Percentiles rank a stretch among this genome's conserved stretches.
Evolutionary conservation across 2,797 vertebrate species (phyloP).

Genomic region (Gobionotothen gibberifrons): DNA sequence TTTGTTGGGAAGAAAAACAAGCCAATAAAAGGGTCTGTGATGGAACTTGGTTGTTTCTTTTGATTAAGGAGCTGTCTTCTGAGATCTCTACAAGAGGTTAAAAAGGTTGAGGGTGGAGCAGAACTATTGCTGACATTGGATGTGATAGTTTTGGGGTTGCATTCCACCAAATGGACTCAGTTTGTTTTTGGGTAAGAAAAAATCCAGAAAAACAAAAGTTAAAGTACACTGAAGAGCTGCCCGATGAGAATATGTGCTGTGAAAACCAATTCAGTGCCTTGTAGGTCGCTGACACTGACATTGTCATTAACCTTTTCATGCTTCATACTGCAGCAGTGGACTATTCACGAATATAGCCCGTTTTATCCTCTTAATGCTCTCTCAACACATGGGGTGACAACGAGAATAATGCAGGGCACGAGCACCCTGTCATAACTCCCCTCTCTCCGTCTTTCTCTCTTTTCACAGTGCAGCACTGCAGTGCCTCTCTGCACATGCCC

Average conservation of each 20-base stretch:
- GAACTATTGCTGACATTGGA: not conserved
- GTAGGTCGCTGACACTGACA: slow-evolving; percentile 38
- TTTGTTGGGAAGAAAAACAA: slow-evolving; percentile 22
- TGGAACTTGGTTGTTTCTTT: slow-evolving; percentile 33
- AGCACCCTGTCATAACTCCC: slow-evolving; percentile 61
- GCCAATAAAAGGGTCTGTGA: slow-evolving; percentile 4
- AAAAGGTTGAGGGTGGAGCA: slow-evolving; percentile 9
- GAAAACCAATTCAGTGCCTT: slow-evolving; percentile 27
- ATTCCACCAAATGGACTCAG: not conserved
- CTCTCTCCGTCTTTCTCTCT: slow-evolving; percentile 58
- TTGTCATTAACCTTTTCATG: slow-evolving; percentile 47
- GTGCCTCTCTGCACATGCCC: slow-evolving; percentile 82
- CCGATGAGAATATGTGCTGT: slow-evolving; percentile 8
- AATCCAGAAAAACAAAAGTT: slow-evolving; percentile 24
- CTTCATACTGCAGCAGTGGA: slow-evolving; percentile 26
- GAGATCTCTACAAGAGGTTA: slow-evolving; percentile 12
- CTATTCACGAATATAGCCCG: slow-evolving; percentile 1
- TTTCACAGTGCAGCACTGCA: slow-evolving; percentile 74
- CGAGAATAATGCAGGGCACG: slow-evolving; percentile 50
- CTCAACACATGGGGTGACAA: slow-evolving; percentile 36
- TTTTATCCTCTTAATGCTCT: slow-evolving; percentile 49
- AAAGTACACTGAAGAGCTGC: not conserved
- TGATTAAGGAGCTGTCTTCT: slow-evolving; percentile 27
- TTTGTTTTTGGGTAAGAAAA: slow-evolving; percentile 6
- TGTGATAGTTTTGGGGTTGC: slow-evolving; percentile 2